Evolutionary conservation across 2,113 vertebrate species (phyloP).

Genomic region (Oreocharis arfaki): DNA sequence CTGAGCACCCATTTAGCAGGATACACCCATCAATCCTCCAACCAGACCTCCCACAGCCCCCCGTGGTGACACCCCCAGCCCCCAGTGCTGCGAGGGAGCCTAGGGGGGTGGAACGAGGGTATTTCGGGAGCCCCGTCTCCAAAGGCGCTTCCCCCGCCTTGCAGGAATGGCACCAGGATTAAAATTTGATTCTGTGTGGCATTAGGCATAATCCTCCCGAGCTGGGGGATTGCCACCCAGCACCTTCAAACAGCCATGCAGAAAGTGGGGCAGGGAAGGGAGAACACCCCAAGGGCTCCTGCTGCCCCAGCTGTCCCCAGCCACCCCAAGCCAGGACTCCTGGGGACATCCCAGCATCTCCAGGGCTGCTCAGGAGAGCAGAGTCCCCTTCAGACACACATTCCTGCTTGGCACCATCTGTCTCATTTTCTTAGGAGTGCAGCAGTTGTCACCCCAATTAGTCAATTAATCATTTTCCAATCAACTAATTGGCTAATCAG

Average conservation of each 20-base stretch:
- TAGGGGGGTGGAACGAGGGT: rapidly evolving
- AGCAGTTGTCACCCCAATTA: conserved; percentile 23
- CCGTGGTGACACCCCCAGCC: rapidly evolving
- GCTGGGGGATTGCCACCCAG: conserved; percentile 9
- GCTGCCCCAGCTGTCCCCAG: neutral
- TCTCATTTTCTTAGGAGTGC: neutral
- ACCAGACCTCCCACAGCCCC: neutral
- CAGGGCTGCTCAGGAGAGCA: neutral
- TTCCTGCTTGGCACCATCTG: neutral
- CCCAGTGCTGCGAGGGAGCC: neutral
- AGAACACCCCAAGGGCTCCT: neutral
- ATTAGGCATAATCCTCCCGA: conserved; percentile 39
- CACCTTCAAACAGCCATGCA: neutral
- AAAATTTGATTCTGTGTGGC: neutral
- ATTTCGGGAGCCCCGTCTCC: neutral
- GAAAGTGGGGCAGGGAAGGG: conserved; percentile 24
- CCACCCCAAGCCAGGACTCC: neutral
- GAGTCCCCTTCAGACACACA: neutral
- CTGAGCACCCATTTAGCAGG: neutral
- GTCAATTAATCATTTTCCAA: conserved; percentile 55
- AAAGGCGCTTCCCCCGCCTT: neutral
- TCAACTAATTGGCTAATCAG: conserved; percentile 54
- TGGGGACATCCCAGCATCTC: neutral
- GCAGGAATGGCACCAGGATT: neutral
- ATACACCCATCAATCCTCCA: neutral